Conservation (phyloP, 2,113 vertebrate genomes). For the Willisornis vidua region DNA sequence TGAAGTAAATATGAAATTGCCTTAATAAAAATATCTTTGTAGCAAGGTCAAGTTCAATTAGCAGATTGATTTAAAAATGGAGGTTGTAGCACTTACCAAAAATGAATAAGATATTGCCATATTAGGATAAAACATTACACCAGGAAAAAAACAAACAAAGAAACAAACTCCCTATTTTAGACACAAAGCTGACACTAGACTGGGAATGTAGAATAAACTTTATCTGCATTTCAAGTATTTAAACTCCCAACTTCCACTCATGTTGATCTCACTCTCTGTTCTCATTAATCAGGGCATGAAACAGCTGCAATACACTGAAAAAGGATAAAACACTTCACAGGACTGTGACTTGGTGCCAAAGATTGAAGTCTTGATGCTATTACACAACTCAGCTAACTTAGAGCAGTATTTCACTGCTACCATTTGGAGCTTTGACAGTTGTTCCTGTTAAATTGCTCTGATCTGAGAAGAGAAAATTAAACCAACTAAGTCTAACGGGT, state of each 20-base stretch:
- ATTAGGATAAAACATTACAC: background rate
- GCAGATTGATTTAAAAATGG: background rate
- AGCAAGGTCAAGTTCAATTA: background rate
- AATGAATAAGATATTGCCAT: background rate
- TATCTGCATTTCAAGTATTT: background rate
- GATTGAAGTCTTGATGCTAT: background rate
- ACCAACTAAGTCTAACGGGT: background rate
- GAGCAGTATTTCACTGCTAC: background rate
- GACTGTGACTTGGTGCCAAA: background rate
- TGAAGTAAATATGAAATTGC: background rate
- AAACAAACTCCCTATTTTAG: background rate
- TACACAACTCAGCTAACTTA: background rate
- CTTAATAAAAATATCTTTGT: background rate
- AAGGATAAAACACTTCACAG: background rate
- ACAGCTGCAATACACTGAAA: background rate
- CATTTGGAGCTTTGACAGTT: background rate
- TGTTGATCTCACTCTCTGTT: background rate
- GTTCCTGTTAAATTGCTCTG: background rate
- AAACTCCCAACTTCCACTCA: background rate
- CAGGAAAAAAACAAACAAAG: background rate
- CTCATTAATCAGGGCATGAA: constrained; percentile 1
- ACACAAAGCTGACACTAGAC: background rate
- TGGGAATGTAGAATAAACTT: background rate
- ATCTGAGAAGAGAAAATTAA: background rate
- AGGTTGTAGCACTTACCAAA: background rate